phyloP scores from a whole-genome alignment of 2,113 vertebrate genomes.

The Oncorhynchus masou region DNA sequence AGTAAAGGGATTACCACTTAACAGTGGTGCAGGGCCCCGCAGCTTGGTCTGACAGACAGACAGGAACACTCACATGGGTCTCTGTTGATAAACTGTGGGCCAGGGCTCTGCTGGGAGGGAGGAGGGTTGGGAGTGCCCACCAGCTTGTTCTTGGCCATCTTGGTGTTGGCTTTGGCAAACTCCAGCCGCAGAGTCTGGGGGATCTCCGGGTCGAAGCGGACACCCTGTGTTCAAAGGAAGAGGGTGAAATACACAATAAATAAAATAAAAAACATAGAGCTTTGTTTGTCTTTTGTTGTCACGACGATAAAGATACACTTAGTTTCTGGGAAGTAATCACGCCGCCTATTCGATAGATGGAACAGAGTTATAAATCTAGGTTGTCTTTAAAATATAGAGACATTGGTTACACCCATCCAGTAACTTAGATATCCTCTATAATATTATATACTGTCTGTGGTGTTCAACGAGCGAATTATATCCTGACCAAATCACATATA shows the following conservation, averaged over 20 bases:
- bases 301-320: background rate
- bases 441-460: too few relatives aligned
- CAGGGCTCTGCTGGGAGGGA: conserved; percentile 88
- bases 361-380: too few relatives aligned
- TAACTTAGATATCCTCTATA: too few relatives aligned
- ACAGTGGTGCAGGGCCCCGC: background rate
- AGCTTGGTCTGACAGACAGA: conserved; percentile 8
- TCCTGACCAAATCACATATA: too few relatives aligned
- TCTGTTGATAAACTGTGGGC: conserved; percentile 91
- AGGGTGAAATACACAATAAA: conserved; percentile 20
- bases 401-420: too few relatives aligned
- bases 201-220: conserved; percentile 97
- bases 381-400: too few relatives aligned
- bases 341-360: too few relatives aligned
- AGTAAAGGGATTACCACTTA: too few relatives aligned
- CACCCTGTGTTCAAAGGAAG: conserved; percentile 75
- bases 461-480: too few relatives aligned
- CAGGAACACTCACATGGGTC: conserved; percentile 89
- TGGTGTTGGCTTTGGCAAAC: conserved; percentile 98
- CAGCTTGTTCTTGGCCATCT: conserved; percentile 98
- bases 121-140: conserved; percentile 93
- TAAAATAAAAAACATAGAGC: background rate
- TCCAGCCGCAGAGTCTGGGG: conserved; percentile 94
- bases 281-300: background rate
- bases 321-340: too few relatives aligned